Evolutionary conservation across 1,140 invertebrate genomes (phyloP).

Genomic region (Dreissena polymorpha): DNA sequence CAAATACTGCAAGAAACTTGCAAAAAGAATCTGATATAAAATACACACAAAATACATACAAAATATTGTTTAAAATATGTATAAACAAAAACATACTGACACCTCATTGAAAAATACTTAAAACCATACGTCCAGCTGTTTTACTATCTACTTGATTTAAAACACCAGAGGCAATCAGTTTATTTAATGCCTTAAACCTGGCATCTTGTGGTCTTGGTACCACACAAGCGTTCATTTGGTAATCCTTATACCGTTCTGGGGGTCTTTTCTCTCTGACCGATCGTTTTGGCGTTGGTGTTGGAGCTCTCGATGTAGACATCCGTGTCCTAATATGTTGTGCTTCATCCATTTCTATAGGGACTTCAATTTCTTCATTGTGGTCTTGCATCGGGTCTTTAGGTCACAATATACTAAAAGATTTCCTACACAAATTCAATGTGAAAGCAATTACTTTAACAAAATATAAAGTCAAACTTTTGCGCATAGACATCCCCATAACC

Average conservation of each 20-base stretch:
- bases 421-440: too few species aligned
- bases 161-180: conserved; percentile 1
- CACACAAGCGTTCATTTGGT: conserved; percentile 2
- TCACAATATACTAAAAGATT: too few species aligned
- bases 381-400: not conserved
- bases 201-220: not conserved
- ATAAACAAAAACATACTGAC: too few species aligned
- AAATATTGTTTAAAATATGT: too few species aligned
- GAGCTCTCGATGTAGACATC: not conserved
- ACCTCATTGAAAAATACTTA: too few species aligned
- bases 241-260: conserved; percentile 6
- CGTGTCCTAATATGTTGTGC: not conserved
- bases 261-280: not conserved
- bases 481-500: too few species aligned
- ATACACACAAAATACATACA: too few species aligned
- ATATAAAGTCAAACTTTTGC: too few species aligned
- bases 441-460: too few species aligned
- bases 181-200: conserved; percentile 5
- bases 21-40: too few species aligned
- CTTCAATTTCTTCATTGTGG: not conserved
- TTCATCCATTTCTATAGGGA: not conserved
- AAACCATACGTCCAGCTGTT: not conserved
- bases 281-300: not conserved
- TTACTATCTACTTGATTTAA: not conserved
- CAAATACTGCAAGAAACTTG: too few species aligned